Percentiles rank a stretch among this genome's conserved stretches.
phyloP scores from a whole-genome alignment of 2,888 invertebrate species.

The Sabellastarte sp. region DNA sequence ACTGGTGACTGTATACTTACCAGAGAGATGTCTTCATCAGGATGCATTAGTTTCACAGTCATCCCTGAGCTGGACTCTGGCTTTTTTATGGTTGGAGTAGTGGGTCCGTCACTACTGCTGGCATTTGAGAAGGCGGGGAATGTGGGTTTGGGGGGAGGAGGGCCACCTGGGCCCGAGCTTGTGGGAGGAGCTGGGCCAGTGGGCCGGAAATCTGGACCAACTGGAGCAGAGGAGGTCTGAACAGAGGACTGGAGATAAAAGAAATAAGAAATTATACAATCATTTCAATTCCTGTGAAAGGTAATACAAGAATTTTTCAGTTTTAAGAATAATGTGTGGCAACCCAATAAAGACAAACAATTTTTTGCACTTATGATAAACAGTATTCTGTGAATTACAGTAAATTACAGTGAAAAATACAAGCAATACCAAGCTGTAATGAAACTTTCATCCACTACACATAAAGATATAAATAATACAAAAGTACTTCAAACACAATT shows the following conservation, averaged over 20 bases:
- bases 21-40: conserved; percentile 57
- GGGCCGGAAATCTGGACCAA: conserved; percentile 34
- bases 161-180: not conserved
- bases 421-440: too few relatives aligned
- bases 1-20: conserved; percentile 45
- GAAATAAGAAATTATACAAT: too few relatives aligned
- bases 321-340: too few relatives aligned
- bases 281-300: too few relatives aligned
- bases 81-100: conserved; percentile 55
- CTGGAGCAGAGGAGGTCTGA: conserved; percentile 17
- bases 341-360: too few relatives aligned
- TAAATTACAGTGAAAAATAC: too few relatives aligned
- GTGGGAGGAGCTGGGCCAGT: not conserved
- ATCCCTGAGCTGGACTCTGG: conserved; percentile 56
- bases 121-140: conserved; percentile 46
- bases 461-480: too few relatives aligned
- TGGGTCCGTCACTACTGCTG: conserved; percentile 36
- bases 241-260: conserved; percentile 5
- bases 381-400: too few relatives aligned
- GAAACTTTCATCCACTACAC: too few relatives aligned
- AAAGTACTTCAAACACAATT: too few relatives aligned
- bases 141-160: conserved; percentile 39
- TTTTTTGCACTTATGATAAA: too few relatives aligned
- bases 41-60: conserved; percentile 55
- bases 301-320: too few relatives aligned